Percentiles rank a stretch among this genome's conserved stretches.
phyloP scores from a whole-genome alignment of 2,113 vertebrate genomes.

The Neogobius melanostomus region DNA sequence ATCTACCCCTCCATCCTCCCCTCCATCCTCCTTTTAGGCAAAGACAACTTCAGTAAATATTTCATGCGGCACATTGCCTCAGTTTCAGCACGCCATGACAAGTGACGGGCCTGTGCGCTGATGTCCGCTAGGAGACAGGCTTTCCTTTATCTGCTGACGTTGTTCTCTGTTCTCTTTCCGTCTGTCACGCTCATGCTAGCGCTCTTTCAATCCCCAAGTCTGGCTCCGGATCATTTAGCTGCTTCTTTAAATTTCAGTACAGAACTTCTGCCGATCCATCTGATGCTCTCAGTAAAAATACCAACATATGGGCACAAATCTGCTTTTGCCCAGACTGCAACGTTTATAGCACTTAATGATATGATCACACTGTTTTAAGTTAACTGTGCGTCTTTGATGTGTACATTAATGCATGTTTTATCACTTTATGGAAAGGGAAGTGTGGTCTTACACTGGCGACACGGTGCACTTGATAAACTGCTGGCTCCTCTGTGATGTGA shows the following conservation, averaged over 20 bases:
- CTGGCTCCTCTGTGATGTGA: not conserved
- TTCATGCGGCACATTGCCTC: constrained; percentile 66
- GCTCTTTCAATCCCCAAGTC: constrained; percentile 30
- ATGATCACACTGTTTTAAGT: constrained; percentile 29
- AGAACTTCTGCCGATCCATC: constrained; percentile 62
- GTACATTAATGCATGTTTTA: constrained; percentile 6
- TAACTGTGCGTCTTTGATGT: constrained; percentile 10
- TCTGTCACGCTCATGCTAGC: constrained; percentile 39
- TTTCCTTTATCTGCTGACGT: constrained; percentile 40
- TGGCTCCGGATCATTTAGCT: constrained; percentile 43
- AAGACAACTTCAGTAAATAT: constrained; percentile 68
- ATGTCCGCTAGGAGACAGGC: constrained; percentile 44
- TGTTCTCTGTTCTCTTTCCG: constrained; percentile 36
- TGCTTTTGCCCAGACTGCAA: constrained; percentile 42
- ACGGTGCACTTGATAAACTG: not conserved
- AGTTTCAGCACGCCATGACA: constrained; percentile 52
- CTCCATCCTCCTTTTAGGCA: constrained; percentile 38
- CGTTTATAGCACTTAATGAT: constrained; percentile 46
- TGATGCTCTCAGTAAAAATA: constrained; percentile 53
- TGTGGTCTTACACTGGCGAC: not conserved
- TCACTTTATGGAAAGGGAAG: not conserved
- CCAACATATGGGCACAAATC: constrained; percentile 56
- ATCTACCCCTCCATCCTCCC: not conserved
- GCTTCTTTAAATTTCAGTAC: constrained; percentile 43
- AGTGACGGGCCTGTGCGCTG: constrained; percentile 36